Evolutionary conservation across 2,113 vertebrate genomes (phyloP).

Genomic region (Aegotheles bennettii): DNA sequence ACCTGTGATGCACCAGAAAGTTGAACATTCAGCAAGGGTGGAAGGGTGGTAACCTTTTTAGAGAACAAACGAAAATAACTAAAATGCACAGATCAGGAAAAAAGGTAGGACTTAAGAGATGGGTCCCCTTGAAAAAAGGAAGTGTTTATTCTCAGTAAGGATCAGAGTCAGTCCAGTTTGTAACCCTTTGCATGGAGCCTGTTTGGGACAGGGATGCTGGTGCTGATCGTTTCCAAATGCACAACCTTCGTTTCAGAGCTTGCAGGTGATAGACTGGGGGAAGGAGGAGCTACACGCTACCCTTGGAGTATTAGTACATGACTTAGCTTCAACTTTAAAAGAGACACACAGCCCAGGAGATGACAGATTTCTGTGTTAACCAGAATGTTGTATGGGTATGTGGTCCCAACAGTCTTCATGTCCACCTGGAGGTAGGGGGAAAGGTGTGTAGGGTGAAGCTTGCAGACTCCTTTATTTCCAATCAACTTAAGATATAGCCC

Average conservation of each 20-base stretch:
- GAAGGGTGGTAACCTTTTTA: background rate
- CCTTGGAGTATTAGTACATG: background rate
- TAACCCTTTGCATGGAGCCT: background rate
- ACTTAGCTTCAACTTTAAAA: background rate
- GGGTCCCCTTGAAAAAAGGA: background rate
- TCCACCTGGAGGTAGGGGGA: background rate
- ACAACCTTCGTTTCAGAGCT: background rate
- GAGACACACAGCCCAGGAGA: background rate
- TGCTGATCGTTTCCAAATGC: background rate
- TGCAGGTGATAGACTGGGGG: background rate
- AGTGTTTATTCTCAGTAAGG: background rate
- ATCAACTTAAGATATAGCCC: background rate
- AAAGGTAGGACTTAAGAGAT: background rate
- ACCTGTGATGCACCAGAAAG: background rate
- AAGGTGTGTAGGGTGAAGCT: background rate
- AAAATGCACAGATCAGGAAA: background rate
- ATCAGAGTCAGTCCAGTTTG: background rate
- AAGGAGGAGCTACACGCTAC: background rate
- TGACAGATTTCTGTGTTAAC: background rate
- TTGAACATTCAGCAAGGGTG: background rate
- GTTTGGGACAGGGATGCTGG: background rate
- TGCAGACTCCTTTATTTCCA: background rate
- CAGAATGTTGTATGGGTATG: background rate
- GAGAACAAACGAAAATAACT: background rate
- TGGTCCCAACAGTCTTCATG: background rate